A percentile compares a stretch with the other conserved stretches of the same genome.
Conservation (phyloP, 2,797 vertebrate genomes). For the Acipenser ruthenus region DNA sequence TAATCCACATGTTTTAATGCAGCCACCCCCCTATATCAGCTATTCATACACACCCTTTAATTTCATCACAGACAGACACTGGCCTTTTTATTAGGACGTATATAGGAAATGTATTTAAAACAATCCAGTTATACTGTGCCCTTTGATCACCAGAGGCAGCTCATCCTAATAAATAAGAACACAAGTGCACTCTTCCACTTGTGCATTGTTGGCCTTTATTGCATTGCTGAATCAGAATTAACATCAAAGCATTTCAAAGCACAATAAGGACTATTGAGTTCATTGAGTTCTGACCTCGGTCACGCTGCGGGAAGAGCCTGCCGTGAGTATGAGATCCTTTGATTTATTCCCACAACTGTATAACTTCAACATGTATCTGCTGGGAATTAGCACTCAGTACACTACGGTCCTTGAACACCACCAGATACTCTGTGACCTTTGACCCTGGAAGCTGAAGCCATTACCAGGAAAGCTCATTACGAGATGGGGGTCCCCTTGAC, state of each 20-base stretch:
- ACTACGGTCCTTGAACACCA: slow-evolving; percentile 40
- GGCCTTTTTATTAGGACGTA: not conserved
- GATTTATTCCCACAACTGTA: not conserved
- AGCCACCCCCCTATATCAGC: too few species aligned
- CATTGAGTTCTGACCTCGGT: slow-evolving; percentile 41
- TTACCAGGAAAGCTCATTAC: slow-evolving; percentile 32
- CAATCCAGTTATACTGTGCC: slow-evolving; percentile 38
- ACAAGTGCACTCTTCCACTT: slow-evolving; percentile 14
- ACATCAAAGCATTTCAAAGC: slow-evolving; percentile 48
- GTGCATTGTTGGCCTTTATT: slow-evolving; percentile 25
- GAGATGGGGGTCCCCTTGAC: slow-evolving; percentile 25
- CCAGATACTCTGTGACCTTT: slow-evolving; percentile 27
- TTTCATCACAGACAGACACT: too few species aligned
- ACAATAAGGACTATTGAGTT: slow-evolving; percentile 34
- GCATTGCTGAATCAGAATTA: slow-evolving; percentile 20
- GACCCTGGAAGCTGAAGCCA: slow-evolving; percentile 34
- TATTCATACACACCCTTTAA: too few species aligned
- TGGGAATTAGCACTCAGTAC: slow-evolving; percentile 17
- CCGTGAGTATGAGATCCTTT: slow-evolving; percentile 12
- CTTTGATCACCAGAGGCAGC: slow-evolving; percentile 45
- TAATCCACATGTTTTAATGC: too few species aligned
- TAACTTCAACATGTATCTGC: slow-evolving; percentile 29
- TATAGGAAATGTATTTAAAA: slow-evolving; percentile 10
- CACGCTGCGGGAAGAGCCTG: slow-evolving; percentile 35
- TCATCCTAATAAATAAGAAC: slow-evolving; percentile 52